Conservation (phyloP, 2,888 invertebrate genomes). For the Caenorhabditis zanzibari region DNA sequence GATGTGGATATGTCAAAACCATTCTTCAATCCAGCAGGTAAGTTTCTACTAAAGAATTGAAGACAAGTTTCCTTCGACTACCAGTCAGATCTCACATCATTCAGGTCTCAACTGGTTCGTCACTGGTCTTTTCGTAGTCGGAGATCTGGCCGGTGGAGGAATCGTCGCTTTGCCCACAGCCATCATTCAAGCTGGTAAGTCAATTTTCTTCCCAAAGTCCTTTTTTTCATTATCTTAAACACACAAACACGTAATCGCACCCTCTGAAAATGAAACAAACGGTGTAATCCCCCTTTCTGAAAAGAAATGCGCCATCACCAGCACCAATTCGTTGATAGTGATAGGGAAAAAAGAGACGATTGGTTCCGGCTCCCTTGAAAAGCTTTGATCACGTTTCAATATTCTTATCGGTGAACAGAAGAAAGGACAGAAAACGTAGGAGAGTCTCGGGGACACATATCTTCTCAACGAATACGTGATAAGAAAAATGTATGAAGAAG, state of each 20-base stretch:
- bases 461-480: conserved; percentile 42
- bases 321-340: conserved; percentile 13
- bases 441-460: conserved; percentile 16
- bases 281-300: conserved; percentile 43
- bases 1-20: conserved; percentile 59
- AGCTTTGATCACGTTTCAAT: conserved; percentile 47
- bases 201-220: conserved; percentile 5
- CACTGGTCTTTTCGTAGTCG: conserved; percentile 81
- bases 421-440: conserved; percentile 9
- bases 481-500: background rate
- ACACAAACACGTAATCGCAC: conserved; percentile 29
- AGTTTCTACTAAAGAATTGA: background rate
- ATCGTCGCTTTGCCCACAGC: conserved; percentile 81
- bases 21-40: conserved; percentile 56
- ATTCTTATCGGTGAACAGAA: conserved; percentile 36
- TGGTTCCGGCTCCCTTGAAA: conserved; percentile 57
- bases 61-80: background rate
- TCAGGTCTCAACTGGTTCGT: conserved; percentile 79
- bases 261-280: conserved; percentile 43
- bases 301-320: conserved; percentile 50
- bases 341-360: conserved; percentile 23
- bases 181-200: conserved; percentile 79
- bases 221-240: conserved; percentile 19
- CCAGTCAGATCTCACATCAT: too few species aligned
- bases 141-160: conserved; percentile 81